Percentiles rank a stretch among this genome's conserved stretches.
Conservation (phyloP, 2,888 invertebrate genomes). For the Athalia circularis region DNA sequence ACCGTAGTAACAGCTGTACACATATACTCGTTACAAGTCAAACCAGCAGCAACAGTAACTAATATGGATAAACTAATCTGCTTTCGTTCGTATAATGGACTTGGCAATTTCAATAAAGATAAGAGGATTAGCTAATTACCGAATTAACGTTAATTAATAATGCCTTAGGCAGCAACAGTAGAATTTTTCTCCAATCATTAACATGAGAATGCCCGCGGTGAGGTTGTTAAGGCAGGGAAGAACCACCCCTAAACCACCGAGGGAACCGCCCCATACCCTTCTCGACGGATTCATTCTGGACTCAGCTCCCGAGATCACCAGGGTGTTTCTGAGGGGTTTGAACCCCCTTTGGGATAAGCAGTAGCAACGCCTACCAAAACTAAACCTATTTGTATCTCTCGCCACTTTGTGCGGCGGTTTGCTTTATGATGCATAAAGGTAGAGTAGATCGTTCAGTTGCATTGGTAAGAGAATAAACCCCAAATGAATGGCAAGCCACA, state of each 20-base stretch:
- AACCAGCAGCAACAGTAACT: too few relatives aligned
- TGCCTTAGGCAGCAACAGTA: background rate
- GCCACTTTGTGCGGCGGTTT: slow-evolving; percentile 40
- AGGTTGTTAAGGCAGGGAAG: background rate
- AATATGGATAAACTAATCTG: background rate
- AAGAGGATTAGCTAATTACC: slow-evolving; percentile 9
- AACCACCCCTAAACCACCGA: slow-evolving; percentile 19
- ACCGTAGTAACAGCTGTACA: too few relatives aligned
- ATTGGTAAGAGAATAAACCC: background rate
- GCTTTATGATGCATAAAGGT: slow-evolving; percentile 35
- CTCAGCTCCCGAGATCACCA: slow-evolving; percentile 25
- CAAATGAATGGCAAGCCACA: slow-evolving; percentile 11
- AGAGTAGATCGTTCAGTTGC: background rate
- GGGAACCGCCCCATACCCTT: slow-evolving; percentile 31
- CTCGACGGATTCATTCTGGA: slow-evolving; percentile 33
- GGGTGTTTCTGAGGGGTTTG: slow-evolving; percentile 3
- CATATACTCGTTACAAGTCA: too few relatives aligned
- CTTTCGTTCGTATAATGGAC: background rate
- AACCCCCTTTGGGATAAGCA: slow-evolving; percentile 6
- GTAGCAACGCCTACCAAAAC: slow-evolving; percentile 42
- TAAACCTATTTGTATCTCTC: slow-evolving; percentile 45
- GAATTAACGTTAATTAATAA: slow-evolving; percentile 21
- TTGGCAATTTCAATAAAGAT: background rate
- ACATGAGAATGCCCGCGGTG: slow-evolving; percentile 11
- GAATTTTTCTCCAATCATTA: slow-evolving; percentile 8